A percentile compares a stretch with the other conserved stretches of the same genome.
These are phyloP conservation scores for Drosophila koepferae DNA, from an alignment of 2,888 invertebrate species.

Conservation along the genomic window DNA sequence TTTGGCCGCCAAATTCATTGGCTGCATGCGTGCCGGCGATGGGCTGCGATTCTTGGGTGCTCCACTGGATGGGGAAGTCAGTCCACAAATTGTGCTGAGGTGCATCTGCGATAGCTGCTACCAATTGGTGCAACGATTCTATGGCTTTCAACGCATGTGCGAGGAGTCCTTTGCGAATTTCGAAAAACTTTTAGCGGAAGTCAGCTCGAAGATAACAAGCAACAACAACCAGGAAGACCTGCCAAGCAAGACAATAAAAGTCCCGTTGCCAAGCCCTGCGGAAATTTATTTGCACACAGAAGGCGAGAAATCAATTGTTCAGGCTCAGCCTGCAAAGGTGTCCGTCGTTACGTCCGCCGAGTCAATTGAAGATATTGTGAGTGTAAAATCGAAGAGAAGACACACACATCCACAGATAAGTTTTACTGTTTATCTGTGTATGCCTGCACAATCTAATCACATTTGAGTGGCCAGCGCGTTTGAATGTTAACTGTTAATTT, in stretches of 20 bases:
- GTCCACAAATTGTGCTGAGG: conserved; percentile 56
- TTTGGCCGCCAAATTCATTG: conserved; percentile 66
- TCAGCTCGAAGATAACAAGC: conserved; percentile 8
- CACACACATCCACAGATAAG: neutral
- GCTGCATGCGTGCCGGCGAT: conserved; percentile 44
- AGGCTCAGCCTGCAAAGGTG: conserved; percentile 6
- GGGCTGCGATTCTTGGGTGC: neutral
- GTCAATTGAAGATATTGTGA: conserved; percentile 61
- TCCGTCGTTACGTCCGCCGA: conserved; percentile 1
- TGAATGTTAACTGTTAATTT: conserved; percentile 33
- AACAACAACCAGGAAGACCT: neutral
- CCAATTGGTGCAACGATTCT: conserved; percentile 69
- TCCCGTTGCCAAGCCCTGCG: neutral
- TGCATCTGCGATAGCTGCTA: conserved; percentile 74
- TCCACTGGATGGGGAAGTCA: conserved; percentile 38
- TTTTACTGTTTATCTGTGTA: conserved; percentile 5
- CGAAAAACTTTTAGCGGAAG: conserved; percentile 52
- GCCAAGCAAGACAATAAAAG: neutral
- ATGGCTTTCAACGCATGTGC: conserved; percentile 79
- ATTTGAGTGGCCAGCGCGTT: conserved; percentile 6
- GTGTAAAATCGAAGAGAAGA: conserved; percentile 27
- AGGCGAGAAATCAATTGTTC: neutral
- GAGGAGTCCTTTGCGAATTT: conserved; percentile 70
- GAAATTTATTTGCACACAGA: neutral
- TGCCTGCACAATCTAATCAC: conserved; percentile 49